phyloP scores from a whole-genome alignment of 2,797 vertebrate species.

The Mormyrops boulengeri region DNA sequence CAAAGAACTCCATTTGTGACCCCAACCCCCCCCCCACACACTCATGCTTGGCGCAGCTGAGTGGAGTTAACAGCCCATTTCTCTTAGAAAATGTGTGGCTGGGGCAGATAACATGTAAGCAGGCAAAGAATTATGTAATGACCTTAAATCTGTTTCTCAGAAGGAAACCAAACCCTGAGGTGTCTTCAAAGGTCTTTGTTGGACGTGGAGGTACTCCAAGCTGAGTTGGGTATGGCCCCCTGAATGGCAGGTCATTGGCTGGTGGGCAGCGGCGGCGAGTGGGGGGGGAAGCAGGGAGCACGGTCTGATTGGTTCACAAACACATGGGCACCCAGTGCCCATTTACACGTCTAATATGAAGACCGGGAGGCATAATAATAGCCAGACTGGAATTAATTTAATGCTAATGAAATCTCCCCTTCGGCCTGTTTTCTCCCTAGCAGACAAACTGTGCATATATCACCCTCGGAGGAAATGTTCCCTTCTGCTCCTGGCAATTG shows the following conservation, averaged over 20 bases:
- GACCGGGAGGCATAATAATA: background rate
- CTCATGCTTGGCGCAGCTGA: slow-evolving; percentile 27
- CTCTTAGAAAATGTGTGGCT: slow-evolving; percentile 42
- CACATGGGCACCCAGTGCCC: background rate
- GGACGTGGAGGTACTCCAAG: background rate
- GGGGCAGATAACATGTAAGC: slow-evolving; percentile 19
- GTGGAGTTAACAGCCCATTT: slow-evolving; percentile 51
- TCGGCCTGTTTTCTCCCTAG: slow-evolving; percentile 3
- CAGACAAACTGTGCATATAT: background rate
- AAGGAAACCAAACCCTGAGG: background rate
- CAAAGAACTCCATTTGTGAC: slow-evolving; percentile 41
- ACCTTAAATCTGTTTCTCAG: background rate
- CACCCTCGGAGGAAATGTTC: background rate
- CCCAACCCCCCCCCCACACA: slow-evolving; percentile 9
- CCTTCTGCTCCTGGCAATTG: background rate
- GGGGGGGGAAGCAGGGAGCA: background rate
- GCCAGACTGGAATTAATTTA: slow-evolving; percentile 4
- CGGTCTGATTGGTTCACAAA: background rate
- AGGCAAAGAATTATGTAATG: background rate
- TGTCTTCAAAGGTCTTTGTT: background rate
- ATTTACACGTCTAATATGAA: slow-evolving; percentile 8
- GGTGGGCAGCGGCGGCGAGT: no score
- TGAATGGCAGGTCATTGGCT: background rate
- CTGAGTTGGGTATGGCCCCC: background rate
- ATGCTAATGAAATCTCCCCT: slow-evolving; percentile 12